A percentile compares a stretch with the other conserved stretches of the same genome.
Evolutionary conservation across 2,888 invertebrate species (phyloP).

Genomic region (Tetropium fuscum): DNA sequence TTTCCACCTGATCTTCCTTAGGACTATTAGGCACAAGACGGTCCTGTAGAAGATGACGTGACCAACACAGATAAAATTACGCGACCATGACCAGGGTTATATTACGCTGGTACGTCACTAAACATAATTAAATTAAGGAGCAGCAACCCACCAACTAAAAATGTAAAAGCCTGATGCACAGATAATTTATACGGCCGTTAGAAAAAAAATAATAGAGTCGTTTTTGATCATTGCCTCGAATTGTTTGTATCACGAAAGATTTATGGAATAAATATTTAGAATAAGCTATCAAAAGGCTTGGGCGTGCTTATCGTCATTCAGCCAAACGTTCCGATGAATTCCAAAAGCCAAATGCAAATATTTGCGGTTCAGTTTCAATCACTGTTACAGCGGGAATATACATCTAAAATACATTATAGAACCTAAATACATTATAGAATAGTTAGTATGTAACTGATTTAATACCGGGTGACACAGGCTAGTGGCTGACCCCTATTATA

Average conservation of each 20-base stretch:
- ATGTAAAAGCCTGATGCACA: background rate
- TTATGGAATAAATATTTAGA: constrained; percentile 5
- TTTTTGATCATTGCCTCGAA: background rate
- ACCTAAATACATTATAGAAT: too few species aligned
- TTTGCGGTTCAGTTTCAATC: background rate
- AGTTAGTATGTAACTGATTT: too few species aligned
- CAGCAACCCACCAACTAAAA: too few species aligned
- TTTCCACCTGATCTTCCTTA: too few species aligned
- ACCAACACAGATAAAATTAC: too few species aligned
- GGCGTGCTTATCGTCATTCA: constrained; percentile 1
- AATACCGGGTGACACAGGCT: too few species aligned
- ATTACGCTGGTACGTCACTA: too few species aligned
- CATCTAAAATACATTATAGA: background rate
- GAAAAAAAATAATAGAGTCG: background rate
- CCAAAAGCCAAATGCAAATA: constrained; percentile 7
- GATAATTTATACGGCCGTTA: background rate
- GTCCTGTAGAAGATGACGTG: too few species aligned
- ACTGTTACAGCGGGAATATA: background rate
- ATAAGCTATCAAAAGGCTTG: constrained; percentile 3
- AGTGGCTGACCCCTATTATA: too few species aligned
- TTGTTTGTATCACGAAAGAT: constrained; percentile 1
- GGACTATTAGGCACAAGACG: too few species aligned
- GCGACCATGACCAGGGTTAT: too few species aligned
- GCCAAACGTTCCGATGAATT: background rate
- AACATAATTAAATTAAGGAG: too few species aligned